phyloP scores from a whole-genome alignment of 2,888 invertebrate species.

The Caenorhabditis auriculariae region DNA sequence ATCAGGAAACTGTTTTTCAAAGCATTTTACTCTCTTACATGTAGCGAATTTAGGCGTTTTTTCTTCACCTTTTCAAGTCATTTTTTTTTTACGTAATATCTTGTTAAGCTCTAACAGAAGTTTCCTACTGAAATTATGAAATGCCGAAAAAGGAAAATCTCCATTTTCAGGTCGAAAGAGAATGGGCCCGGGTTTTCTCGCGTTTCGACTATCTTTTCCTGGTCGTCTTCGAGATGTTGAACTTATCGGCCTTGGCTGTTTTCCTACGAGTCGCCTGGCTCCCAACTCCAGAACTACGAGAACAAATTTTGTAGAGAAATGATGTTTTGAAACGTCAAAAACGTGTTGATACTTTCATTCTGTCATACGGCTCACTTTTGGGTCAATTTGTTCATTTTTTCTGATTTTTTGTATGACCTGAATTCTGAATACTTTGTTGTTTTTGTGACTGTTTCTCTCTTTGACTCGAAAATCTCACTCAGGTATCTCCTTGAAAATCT shows the following conservation, averaged over 20 bases:
- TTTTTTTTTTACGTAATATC: neutral
- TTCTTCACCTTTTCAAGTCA: slow-evolving; percentile 1
- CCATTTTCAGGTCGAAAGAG: slow-evolving; percentile 45
- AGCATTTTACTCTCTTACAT: no score
- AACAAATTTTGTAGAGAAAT: slow-evolving; percentile 27
- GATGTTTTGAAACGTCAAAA: neutral
- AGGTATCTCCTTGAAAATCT: no score
- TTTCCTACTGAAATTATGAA: no score
- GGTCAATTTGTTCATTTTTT: no score
- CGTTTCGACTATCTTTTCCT: slow-evolving; percentile 52
- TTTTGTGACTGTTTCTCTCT: no score
- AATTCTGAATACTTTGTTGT: no score
- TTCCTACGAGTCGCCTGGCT: slow-evolving; percentile 53
- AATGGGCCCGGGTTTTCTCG: slow-evolving; percentile 51
- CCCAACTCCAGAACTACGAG: slow-evolving; percentile 50
- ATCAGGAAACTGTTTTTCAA: no score
- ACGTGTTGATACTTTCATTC: neutral
- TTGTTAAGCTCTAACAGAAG: no score
- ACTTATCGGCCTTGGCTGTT: slow-evolving; percentile 48
- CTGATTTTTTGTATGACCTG: no score
- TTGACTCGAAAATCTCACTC: no score
- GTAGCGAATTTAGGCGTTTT: no score
- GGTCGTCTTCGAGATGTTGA: slow-evolving; percentile 48
- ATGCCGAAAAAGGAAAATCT: neutral
- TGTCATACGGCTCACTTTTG: no score